Percentiles rank a stretch among this genome's conserved stretches.
Evolutionary conservation across 2,797 vertebrate species (phyloP).

Genomic region (Phaenicophaeus curvirostris): DNA sequence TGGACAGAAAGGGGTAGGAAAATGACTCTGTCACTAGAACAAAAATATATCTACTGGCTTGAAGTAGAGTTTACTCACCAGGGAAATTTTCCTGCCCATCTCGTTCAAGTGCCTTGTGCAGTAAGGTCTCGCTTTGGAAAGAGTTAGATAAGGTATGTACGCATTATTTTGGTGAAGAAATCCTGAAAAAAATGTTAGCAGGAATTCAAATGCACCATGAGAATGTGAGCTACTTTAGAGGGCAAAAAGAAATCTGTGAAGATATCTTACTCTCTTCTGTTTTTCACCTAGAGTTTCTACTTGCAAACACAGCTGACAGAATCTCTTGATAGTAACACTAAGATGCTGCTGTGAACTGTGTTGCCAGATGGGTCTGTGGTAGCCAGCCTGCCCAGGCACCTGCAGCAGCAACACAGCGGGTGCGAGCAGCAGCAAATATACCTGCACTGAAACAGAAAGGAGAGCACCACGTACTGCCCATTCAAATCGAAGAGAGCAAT

Average conservation of each 20-base stretch:
- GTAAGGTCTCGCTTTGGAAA: neutral
- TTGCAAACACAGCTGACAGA: neutral
- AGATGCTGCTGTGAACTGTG: neutral
- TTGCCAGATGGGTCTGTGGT: neutral
- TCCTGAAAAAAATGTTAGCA: neutral
- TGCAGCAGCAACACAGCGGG: neutral
- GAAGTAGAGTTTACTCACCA: neutral
- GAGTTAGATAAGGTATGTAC: neutral
- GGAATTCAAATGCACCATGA: neutral
- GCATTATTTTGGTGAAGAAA: neutral
- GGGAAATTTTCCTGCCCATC: neutral
- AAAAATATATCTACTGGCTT: neutral
- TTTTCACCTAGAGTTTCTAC: neutral
- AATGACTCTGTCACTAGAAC: neutral
- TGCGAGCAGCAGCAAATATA: too few relatives aligned
- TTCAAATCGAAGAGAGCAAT: neutral
- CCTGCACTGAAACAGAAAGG: neutral
- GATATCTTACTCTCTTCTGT: neutral
- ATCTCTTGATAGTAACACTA: neutral
- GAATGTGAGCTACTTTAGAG: neutral
- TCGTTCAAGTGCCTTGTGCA: neutral
- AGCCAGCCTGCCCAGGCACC: neutral
- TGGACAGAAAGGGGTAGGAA: neutral
- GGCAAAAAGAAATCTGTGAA: neutral
- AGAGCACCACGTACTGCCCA: rapidly evolving